phyloP scores from a whole-genome alignment of 2,113 vertebrate species.

The Rhadina sibilatrix region DNA sequence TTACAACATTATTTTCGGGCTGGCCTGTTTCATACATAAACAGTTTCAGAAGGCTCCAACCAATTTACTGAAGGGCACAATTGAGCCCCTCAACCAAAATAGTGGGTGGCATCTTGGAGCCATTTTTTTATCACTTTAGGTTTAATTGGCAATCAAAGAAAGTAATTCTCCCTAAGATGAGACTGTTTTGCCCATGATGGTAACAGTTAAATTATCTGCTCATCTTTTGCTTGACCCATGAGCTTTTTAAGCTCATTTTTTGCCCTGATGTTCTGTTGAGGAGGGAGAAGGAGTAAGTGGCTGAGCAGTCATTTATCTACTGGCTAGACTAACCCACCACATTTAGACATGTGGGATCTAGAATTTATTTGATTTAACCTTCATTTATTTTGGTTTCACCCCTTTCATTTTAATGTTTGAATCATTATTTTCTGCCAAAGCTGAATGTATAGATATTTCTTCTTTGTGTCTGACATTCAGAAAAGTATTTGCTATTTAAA shows the following conservation, averaged over 20 bases:
- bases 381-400: background rate
- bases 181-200: background rate
- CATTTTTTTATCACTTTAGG: background rate
- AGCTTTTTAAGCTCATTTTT: background rate
- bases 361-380: background rate
- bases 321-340: background rate
- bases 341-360: background rate
- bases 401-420: background rate
- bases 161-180: background rate
- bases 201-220: background rate
- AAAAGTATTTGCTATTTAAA: background rate
- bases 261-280: fast-evolving
- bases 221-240: background rate
- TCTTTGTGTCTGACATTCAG: background rate
- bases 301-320: background rate
- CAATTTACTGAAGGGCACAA: fast-evolving
- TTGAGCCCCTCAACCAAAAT: background rate
- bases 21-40: fast-evolving
- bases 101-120: background rate
- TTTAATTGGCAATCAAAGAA: background rate
- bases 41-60: fast-evolving
- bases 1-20: no score
- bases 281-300: fast-evolving
- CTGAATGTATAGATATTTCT: background rate
- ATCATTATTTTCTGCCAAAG: background rate